phyloP scores from a whole-genome alignment of 2,888 invertebrate species.

The Ecliptopera silaceata region DNA sequence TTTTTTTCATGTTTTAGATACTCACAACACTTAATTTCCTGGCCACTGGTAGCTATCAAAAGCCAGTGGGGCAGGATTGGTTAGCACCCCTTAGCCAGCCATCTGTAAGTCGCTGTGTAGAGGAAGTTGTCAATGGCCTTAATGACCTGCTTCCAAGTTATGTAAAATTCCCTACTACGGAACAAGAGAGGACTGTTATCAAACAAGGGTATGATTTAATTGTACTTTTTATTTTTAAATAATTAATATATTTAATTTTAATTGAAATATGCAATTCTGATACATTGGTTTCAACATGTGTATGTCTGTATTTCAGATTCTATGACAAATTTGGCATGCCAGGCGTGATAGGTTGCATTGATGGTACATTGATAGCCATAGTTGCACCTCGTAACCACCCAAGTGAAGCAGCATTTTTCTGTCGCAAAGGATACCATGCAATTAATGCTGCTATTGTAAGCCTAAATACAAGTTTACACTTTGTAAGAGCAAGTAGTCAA shows the following conservation, averaged over 20 bases:
- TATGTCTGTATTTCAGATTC: not conserved
- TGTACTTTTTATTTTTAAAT: not conserved
- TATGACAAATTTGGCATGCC: not conserved
- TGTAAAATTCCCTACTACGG: not conserved
- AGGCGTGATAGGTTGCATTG: not conserved
- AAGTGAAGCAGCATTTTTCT: slow-evolving; percentile 7
- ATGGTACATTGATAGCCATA: slow-evolving; percentile 4
- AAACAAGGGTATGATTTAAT: not conserved
- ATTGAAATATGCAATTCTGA: not conserved
- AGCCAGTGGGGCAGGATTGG: not conserved
- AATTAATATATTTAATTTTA: too few relatives aligned
- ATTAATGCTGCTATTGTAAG: slow-evolving; percentile 4
- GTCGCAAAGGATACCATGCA: slow-evolving; percentile 7
- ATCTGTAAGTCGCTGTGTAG: not conserved
- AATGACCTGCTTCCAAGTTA: not conserved
- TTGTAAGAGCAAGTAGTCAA: too few relatives aligned
- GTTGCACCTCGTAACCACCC: slow-evolving; percentile 2
- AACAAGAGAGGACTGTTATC: not conserved
- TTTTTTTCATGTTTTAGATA: too few relatives aligned
- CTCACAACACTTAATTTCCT: not conserved
- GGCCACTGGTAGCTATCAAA: not conserved
- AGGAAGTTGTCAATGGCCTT: not conserved
- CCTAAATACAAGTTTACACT: too few relatives aligned
- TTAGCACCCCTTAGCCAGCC: not conserved
- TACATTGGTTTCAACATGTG: not conserved